Conservation (phyloP, 2,888 invertebrate genomes). For the Cryptocheilus praepositus region DNA sequence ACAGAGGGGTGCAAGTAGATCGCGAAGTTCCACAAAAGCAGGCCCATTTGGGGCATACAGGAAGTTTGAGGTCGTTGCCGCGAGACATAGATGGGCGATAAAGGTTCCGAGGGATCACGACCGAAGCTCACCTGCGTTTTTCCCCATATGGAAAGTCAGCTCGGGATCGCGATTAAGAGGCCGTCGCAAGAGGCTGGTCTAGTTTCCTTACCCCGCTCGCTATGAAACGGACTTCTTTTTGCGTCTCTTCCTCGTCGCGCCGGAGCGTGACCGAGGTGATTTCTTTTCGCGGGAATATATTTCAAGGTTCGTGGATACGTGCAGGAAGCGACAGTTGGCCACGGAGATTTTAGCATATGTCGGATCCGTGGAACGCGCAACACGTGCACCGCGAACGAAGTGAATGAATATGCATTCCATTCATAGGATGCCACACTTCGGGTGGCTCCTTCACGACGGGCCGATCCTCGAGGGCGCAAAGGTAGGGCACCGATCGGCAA, state of each 20-base stretch:
- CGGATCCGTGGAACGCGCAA: conserved; percentile 41
- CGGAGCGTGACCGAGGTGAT: conserved; percentile 53
- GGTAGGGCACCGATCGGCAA: too few species aligned
- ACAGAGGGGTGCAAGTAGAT: not conserved
- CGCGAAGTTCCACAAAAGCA: not conserved
- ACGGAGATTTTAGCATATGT: conserved; percentile 66
- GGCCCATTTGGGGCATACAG: not conserved
- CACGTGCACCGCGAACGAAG: conserved; percentile 49
- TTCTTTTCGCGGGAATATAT: conserved; percentile 62
- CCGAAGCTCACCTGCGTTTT: not conserved
- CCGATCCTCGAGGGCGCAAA: too few species aligned
- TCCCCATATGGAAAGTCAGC: not conserved
- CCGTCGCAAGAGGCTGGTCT: conserved; percentile 13
- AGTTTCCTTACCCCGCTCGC: not conserved
- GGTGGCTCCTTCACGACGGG: conserved; percentile 15
- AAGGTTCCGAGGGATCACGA: too few species aligned
- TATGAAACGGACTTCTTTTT: not conserved
- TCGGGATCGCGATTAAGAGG: not conserved
- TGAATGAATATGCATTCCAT: conserved; percentile 65
- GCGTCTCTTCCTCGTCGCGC: conserved; percentile 17
- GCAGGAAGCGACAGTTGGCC: conserved; percentile 70
- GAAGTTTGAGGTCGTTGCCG: conserved; percentile 5
- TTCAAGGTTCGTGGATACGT: conserved; percentile 62
- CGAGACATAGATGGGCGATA: not conserved
- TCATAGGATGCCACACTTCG: conserved; percentile 35